Conservation (phyloP, 2,797 vertebrate genomes). For the Protonibea diacanthus region DNA sequence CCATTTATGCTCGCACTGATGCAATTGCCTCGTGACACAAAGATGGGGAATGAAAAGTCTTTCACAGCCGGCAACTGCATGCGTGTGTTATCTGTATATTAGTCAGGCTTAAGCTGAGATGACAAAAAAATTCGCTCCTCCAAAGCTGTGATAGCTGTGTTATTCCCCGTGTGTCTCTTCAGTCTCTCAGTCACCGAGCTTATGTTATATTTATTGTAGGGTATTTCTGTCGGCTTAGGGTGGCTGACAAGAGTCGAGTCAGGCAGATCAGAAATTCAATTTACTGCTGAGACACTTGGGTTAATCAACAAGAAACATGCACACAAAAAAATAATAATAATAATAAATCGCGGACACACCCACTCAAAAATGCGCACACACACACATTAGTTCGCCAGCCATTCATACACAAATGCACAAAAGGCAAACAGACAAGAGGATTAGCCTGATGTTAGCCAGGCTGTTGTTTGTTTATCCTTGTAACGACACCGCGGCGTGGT, state of each 20-base stretch:
- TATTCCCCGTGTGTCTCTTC: constrained; percentile 47
- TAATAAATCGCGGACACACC: neutral
- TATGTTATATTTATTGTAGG: constrained; percentile 66
- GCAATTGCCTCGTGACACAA: constrained; percentile 46
- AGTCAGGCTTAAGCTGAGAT: constrained; percentile 67
- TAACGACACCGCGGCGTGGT: constrained; percentile 39
- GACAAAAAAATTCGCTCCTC: constrained; percentile 62
- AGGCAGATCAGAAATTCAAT: constrained; percentile 74
- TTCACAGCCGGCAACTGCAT: constrained; percentile 34
- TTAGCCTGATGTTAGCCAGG: constrained; percentile 56
- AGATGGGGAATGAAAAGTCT: constrained; percentile 48
- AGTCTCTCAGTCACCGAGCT: constrained; percentile 50
- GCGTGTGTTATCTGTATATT: constrained; percentile 68
- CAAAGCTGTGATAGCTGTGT: constrained; percentile 60
- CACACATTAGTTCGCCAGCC: constrained; percentile 7
- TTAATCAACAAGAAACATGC: constrained; percentile 50
- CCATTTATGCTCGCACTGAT: constrained; percentile 12
- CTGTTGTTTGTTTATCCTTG: constrained; percentile 61
- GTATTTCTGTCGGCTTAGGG: constrained; percentile 64
- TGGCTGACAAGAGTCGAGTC: constrained; percentile 60
- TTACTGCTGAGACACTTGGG: constrained; percentile 56
- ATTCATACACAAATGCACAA: constrained; percentile 14
- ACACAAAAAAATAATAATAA: neutral
- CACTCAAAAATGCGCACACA: neutral
- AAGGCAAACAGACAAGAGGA: constrained; percentile 61